These are phyloP conservation scores for Sebastes kiyomatsui DNA, from an alignment of 2,797 vertebrate genomes.

Conservation along the genomic window DNA sequence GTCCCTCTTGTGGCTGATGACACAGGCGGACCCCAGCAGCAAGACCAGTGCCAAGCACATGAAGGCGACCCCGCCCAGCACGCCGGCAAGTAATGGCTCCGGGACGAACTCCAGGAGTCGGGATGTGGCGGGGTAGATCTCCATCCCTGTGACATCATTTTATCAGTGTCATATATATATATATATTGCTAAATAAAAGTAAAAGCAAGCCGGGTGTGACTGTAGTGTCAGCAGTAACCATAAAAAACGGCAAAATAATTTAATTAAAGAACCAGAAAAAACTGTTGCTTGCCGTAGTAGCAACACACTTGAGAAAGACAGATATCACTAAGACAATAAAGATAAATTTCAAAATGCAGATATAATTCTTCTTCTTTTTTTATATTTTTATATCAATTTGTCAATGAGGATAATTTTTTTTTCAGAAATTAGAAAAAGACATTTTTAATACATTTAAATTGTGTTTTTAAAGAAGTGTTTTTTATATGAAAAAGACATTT, in stretches of 20 bases:
- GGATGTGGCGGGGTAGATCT: slow-evolving; percentile 84
- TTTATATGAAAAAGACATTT: not conserved
- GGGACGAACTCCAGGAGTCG: slow-evolving; percentile 86
- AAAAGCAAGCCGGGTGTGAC: not conserved
- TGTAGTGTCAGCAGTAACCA: not conserved
- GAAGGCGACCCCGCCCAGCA: slow-evolving; percentile 90
- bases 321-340: not conserved
- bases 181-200: not conserved
- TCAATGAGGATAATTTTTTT: no score
- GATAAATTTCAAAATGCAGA: not conserved
- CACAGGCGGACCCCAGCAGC: slow-evolving; percentile 86
- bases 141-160: slow-evolving; percentile 82
- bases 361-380: no score
- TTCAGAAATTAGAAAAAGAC: not conserved
- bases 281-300: not conserved
- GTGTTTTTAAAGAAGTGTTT: not conserved
- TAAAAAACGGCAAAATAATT: not conserved
- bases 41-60: slow-evolving; percentile 88
- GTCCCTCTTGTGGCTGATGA: slow-evolving; percentile 86
- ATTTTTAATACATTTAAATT: not conserved
- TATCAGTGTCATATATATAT: not conserved
- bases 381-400: not conserved
- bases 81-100: slow-evolving; percentile 85
- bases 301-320: not conserved
- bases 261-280: not conserved